Percentiles rank a stretch among this genome's conserved stretches.
Evolutionary conservation across 2,113 vertebrate genomes (phyloP).

Genomic region (Gnathochromis pfefferi): DNA sequence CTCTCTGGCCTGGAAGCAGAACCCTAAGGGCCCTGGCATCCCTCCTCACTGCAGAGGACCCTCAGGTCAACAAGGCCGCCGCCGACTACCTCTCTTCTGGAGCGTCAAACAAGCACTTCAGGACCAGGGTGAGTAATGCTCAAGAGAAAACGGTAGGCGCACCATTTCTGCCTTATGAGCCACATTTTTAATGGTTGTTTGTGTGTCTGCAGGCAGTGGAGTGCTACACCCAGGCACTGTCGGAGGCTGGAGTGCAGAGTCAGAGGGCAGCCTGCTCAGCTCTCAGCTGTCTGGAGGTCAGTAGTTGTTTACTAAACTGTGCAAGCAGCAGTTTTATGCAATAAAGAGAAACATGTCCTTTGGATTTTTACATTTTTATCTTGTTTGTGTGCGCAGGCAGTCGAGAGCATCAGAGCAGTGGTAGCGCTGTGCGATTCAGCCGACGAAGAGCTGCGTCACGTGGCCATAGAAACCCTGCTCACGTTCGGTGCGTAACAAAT

Average conservation of each 20-base stretch:
- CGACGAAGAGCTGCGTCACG: conserved; percentile 84
- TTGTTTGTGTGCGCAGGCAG: conserved; percentile 69
- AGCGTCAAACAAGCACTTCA: conserved; percentile 76
- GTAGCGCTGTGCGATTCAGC: conserved; percentile 84
- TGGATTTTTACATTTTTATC: neutral
- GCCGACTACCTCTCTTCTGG: conserved; percentile 76
- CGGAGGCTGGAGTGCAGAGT: conserved; percentile 77
- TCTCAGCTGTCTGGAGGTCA: conserved; percentile 86
- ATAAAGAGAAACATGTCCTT: neutral
- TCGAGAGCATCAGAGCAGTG: conserved; percentile 86
- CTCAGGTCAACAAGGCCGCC: conserved; percentile 74
- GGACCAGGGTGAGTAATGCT: conserved; percentile 78
- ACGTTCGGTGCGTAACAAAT: conserved; percentile 80
- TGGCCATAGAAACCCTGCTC: conserved; percentile 88
- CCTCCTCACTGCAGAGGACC: conserved; percentile 78
- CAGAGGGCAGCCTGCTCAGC: conserved; percentile 87
- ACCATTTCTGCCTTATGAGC: neutral
- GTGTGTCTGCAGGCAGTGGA: conserved; percentile 78
- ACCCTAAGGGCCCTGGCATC: conserved; percentile 79
- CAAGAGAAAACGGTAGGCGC: neutral
- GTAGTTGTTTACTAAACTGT: neutral
- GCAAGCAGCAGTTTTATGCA: neutral
- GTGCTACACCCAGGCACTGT: conserved; percentile 85
- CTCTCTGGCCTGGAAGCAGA: conserved; percentile 74
- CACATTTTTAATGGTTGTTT: neutral